phyloP scores from a whole-genome alignment of 2,888 invertebrate genomes.

The Dromius quadrimaculatus region DNA sequence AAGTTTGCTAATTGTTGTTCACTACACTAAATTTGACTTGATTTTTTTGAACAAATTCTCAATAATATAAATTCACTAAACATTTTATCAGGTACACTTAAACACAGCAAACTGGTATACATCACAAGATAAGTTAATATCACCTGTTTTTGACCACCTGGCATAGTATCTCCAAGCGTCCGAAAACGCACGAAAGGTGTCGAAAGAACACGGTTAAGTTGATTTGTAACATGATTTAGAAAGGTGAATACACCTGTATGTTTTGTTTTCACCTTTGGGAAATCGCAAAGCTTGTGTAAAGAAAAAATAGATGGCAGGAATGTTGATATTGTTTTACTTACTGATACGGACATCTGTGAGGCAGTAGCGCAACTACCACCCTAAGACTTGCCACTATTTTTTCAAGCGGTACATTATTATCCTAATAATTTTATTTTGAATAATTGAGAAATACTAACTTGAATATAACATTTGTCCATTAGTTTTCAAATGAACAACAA shows the following conservation, averaged over 20 bases:
- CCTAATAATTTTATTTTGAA: too few species aligned
- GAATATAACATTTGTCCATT: too few species aligned
- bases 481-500: too few species aligned
- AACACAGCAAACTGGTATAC: slow-evolving; percentile 27
- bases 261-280: slow-evolving; percentile 12
- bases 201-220: slow-evolving; percentile 19
- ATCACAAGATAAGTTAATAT: slow-evolving; percentile 48
- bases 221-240: slow-evolving; percentile 3
- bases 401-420: too few species aligned
- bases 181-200: slow-evolving; percentile 17
- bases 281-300: too few species aligned
- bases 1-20: neutral
- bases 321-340: too few species aligned
- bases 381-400: too few species aligned
- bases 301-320: too few species aligned
- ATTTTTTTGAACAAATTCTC: neutral
- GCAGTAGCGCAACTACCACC: too few species aligned
- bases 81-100: slow-evolving; percentile 23
- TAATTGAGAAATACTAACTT: too few species aligned
- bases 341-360: too few species aligned
- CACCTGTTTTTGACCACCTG: slow-evolving; percentile 61
- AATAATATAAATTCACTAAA: neutral
- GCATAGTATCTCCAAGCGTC: slow-evolving; percentile 52
- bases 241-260: slow-evolving; percentile 44
- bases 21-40: neutral